Evolutionary conservation across 1,140 invertebrate genomes (phyloP).

Genomic region (Drosophila arawakana): DNA sequence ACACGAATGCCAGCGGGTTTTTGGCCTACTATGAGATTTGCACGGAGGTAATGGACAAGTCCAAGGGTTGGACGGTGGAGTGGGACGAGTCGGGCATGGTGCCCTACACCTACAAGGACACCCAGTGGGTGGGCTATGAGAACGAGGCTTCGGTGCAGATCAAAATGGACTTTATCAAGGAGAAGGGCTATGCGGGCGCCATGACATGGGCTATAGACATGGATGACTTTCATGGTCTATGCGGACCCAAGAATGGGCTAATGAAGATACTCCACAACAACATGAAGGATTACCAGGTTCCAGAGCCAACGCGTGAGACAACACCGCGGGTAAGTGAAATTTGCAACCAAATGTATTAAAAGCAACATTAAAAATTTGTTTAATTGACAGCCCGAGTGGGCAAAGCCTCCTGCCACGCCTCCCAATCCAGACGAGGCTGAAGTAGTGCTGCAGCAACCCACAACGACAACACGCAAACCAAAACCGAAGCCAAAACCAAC

Average conservation of each 20-base stretch:
- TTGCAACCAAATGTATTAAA: slow-evolving; percentile 16
- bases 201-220: slow-evolving; percentile 97
- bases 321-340: slow-evolving; percentile 87
- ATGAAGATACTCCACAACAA: slow-evolving; percentile 90
- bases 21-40: slow-evolving; percentile 97
- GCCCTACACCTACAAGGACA: slow-evolving; percentile 93
- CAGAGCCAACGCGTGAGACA: slow-evolving; percentile 87
- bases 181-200: slow-evolving; percentile 92
- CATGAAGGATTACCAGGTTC: slow-evolving; percentile 91
- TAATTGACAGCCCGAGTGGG: slow-evolving; percentile 88
- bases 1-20: slow-evolving; percentile 93
- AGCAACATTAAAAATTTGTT: slow-evolving; percentile 12
- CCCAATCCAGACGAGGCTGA: slow-evolving; percentile 83
- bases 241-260: slow-evolving; percentile 90
- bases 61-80: slow-evolving; percentile 90
- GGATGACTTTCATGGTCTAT: slow-evolving; percentile 93
- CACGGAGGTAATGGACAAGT: slow-evolving; percentile 88
- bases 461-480: slow-evolving; percentile 80
- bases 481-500: slow-evolving; percentile 74
- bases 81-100: slow-evolving; percentile 93
- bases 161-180: slow-evolving; percentile 94
- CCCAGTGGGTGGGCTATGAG: slow-evolving; percentile 97
- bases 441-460: slow-evolving; percentile 51
- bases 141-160: slow-evolving; percentile 88
- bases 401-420: slow-evolving; percentile 88